Percentiles rank a stretch among this genome's conserved stretches.
Evolutionary conservation across 1,140 invertebrate genomes (phyloP).

Genomic region (Dryas iulia): DNA sequence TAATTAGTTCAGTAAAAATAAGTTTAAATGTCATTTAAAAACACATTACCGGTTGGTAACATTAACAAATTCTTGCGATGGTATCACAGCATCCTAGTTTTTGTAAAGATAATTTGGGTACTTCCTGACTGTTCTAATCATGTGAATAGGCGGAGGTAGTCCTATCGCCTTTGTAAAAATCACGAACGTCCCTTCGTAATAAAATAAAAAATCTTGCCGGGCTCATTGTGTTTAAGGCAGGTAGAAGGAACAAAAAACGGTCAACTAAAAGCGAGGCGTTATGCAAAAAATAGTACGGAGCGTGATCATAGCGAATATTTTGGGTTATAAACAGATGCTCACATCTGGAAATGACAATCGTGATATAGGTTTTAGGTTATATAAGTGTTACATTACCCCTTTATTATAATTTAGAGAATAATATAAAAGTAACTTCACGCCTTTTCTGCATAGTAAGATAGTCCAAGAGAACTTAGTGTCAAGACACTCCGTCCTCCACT

Average conservation of each 20-base stretch:
- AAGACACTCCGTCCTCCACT: too few relatives aligned
- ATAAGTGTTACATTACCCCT: too few relatives aligned
- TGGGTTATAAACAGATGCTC: slow-evolving; percentile 44
- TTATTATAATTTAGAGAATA: too few relatives aligned
- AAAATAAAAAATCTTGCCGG: slow-evolving; percentile 60
- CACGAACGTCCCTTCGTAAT: slow-evolving; percentile 71
- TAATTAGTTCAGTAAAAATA: not conserved
- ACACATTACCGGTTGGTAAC: not conserved
- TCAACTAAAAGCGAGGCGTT: slow-evolving; percentile 53
- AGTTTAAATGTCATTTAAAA: not conserved
- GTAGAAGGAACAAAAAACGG: slow-evolving; percentile 61
- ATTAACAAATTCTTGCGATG: not conserved
- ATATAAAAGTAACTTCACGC: too few relatives aligned
- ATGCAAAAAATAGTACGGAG: slow-evolving; percentile 55
- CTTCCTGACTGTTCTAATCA: slow-evolving; percentile 63
- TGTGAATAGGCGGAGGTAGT: slow-evolving; percentile 58
- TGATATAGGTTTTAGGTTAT: not conserved
- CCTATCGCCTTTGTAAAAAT: slow-evolving; percentile 72
- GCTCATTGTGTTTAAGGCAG: slow-evolving; percentile 63
- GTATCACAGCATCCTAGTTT: not conserved
- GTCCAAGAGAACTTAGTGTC: too few relatives aligned
- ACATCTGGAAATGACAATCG: not conserved
- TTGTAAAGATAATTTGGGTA: slow-evolving; percentile 49
- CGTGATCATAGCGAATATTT: slow-evolving; percentile 59
- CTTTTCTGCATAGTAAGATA: too few relatives aligned